Evolutionary conservation across 2,888 invertebrate species (phyloP).

Genomic region (Timandra comae): DNA sequence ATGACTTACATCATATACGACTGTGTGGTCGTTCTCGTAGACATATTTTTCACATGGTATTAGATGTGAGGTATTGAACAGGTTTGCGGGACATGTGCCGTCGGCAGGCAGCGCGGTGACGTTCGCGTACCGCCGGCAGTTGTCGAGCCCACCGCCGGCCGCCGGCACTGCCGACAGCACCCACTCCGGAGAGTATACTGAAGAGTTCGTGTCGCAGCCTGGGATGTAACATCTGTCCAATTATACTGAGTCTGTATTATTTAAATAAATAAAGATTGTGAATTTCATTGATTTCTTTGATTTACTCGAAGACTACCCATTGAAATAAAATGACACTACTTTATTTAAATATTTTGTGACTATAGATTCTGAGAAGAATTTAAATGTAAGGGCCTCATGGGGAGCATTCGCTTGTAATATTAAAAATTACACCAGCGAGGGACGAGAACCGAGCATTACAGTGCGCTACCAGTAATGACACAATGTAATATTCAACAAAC

Average conservation of each 20-base stretch:
- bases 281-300: not conserved
- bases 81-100: constrained; percentile 38
- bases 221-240: constrained; percentile 39
- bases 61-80: constrained; percentile 35
- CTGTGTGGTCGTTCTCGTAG: constrained; percentile 47
- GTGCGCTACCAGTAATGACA: too few relatives aligned
- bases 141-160: constrained; percentile 39
- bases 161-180: constrained; percentile 58
- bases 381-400: too few relatives aligned
- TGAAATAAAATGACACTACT: too few relatives aligned
- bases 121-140: constrained; percentile 59
- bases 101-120: constrained; percentile 5
- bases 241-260: not conserved
- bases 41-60: constrained; percentile 42
- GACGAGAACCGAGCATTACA: too few relatives aligned
- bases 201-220: constrained; percentile 35
- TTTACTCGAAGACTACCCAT: too few relatives aligned
- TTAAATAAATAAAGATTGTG: not conserved
- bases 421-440: too few relatives aligned
- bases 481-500: not conserved
- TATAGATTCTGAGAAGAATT: too few relatives aligned
- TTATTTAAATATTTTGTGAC: too few relatives aligned
- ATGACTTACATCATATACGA: constrained; percentile 62
- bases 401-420: too few relatives aligned
- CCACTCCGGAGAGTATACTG: constrained; percentile 56